Conservation (phyloP, 1,140 invertebrate genomes). For the Halesus radiatus region DNA sequence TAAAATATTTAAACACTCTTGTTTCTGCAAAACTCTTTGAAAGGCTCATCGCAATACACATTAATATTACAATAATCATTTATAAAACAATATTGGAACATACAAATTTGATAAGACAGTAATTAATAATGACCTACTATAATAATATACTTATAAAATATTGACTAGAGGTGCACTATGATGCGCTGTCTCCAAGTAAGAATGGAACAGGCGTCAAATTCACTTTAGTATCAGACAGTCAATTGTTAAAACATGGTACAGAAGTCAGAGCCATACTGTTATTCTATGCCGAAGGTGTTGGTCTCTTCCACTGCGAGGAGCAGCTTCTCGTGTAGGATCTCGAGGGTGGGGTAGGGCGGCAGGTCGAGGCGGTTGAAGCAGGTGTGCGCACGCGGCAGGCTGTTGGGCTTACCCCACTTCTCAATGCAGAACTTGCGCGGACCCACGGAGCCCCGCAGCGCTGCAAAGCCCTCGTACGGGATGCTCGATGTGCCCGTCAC, state of each 20-base stretch:
- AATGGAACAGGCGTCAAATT: slow-evolving; percentile 6
- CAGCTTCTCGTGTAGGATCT: slow-evolving; percentile 94
- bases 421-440: slow-evolving; percentile 98
- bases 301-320: slow-evolving; percentile 96
- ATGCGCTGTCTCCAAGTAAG: slow-evolving; percentile 30
- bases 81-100: slow-evolving; percentile 34
- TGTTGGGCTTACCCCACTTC: slow-evolving; percentile 96
- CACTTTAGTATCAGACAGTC: slow-evolving; percentile 38
- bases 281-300: slow-evolving; percentile 98
- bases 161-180: slow-evolving; percentile 57
- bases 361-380: slow-evolving; percentile 98
- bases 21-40: background rate
- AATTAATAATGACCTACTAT: slow-evolving; percentile 41
- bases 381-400: slow-evolving; percentile 95
- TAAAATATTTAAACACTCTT: slow-evolving; percentile 35
- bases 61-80: slow-evolving; percentile 19
- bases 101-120: slow-evolving; percentile 39
- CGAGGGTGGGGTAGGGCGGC: slow-evolving; percentile 94
- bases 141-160: slow-evolving; percentile 50
- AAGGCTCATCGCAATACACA: slow-evolving; percentile 20
- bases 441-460: slow-evolving; percentile 93
- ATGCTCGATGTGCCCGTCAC: slow-evolving; percentile 98
- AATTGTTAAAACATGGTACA: slow-evolving; percentile 47
- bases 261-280: slow-evolving; percentile 56
- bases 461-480: slow-evolving; percentile 97